Evolutionary conservation across 1,140 invertebrate genomes (phyloP).

Genomic region (Eumaeus atala): DNA sequence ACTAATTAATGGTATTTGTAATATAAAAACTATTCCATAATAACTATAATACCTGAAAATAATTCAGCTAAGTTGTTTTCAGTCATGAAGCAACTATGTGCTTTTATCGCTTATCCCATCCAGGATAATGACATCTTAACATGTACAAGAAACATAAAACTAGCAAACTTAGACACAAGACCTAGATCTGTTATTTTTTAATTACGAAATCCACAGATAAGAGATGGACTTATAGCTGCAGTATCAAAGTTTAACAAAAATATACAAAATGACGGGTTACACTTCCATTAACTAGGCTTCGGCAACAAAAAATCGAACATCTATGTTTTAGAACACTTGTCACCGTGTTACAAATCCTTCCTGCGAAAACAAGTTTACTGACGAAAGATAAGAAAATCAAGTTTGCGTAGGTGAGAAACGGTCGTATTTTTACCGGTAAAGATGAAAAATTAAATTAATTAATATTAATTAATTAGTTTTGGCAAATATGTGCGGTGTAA

Average conservation of each 20-base stretch:
- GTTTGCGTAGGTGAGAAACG: too few species aligned
- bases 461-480: constrained; percentile 18
- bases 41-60: constrained; percentile 27
- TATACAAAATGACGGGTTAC: constrained; percentile 18
- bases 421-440: too few species aligned
- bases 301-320: constrained; percentile 17
- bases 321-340: constrained; percentile 30
- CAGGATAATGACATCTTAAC: constrained; percentile 17
- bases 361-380: constrained; percentile 24
- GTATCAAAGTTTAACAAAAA: constrained; percentile 30
- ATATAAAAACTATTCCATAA: constrained; percentile 27
- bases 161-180: too few species aligned
- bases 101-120: constrained; percentile 17
- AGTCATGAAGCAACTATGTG: constrained; percentile 22
- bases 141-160: constrained; percentile 20
- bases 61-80: constrained; percentile 23
- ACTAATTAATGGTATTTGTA: too few species aligned
- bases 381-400: constrained; percentile 31
- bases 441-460: too few species aligned
- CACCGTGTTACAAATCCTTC: constrained; percentile 24
- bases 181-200: constrained; percentile 29
- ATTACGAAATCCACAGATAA: constrained; percentile 14
- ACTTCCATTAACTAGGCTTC: constrained; percentile 23
- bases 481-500: neutral
- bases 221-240: constrained; percentile 28